Percentiles rank a stretch among this genome's conserved stretches.
These are phyloP conservation scores for Enteromius afrohamiltoni DNA, from an alignment of 2,797 vertebrate species.

Conservation along the genomic window DNA sequence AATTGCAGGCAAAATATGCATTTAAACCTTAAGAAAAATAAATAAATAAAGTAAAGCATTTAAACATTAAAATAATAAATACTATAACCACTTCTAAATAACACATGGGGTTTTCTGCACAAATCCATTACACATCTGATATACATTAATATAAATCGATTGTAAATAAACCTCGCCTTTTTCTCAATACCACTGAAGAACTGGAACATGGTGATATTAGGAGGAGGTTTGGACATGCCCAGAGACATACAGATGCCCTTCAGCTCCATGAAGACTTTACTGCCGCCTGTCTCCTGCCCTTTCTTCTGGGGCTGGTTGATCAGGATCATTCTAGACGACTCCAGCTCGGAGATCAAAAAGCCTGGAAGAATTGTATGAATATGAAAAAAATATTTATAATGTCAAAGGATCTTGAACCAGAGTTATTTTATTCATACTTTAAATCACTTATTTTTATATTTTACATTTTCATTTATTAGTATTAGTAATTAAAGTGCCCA, in stretches of 20 bases:
- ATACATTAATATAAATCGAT: not conserved
- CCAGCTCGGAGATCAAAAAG: conserved; percentile 96
- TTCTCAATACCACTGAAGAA: conserved; percentile 99
- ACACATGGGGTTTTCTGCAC: not conserved
- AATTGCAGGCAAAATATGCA: no score
- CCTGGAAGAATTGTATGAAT: conserved; percentile 71
- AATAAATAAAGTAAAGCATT: not conserved
- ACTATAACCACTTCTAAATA: not conserved
- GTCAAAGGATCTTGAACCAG: not conserved
- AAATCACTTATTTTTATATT: no score
- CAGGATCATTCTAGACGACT: conserved; percentile 93
- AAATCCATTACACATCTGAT: not conserved
- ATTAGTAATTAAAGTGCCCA: no score
- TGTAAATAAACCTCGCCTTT: conserved; percentile 80
- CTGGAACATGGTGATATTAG: conserved; percentile 98
- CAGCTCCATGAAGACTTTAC: conserved; percentile 90
- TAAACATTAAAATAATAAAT: not conserved
- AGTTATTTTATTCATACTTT: no score
- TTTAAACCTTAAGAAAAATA: no score
- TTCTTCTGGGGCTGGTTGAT: conserved; percentile 88
- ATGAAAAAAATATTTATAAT: not conserved
- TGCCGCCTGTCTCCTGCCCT: conserved; percentile 81
- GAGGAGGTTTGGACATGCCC: conserved; percentile 98
- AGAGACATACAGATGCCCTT: conserved; percentile 95
- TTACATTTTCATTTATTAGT: no score